A percentile compares a stretch with the other conserved stretches of the same genome.
Evolutionary conservation across 2,797 vertebrate genomes (phyloP).

Genomic region (Xerus rutilus): DNA sequence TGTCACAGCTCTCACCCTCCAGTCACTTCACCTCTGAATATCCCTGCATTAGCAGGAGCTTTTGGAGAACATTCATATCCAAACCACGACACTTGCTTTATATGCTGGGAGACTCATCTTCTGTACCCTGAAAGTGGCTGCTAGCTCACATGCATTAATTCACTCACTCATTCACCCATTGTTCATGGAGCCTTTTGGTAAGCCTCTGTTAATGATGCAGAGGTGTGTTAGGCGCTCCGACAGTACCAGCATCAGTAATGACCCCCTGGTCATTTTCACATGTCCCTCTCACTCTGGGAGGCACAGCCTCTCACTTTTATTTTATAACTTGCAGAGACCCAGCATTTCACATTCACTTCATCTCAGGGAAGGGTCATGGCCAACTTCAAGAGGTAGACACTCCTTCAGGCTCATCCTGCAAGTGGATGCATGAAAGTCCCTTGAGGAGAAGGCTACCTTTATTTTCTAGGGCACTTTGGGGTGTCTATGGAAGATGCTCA

Average conservation of each 20-base stretch:
- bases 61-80: no score
- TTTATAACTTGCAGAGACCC: background rate
- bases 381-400: background rate
- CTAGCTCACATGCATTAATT: background rate
- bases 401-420: background rate
- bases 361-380: background rate
- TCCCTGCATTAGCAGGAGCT: no score
- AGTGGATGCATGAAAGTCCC: background rate
- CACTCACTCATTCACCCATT: background rate
- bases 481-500: background rate
- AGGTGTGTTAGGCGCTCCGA: background rate
- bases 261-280: background rate
- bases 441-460: background rate
- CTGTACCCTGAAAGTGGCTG: background rate
- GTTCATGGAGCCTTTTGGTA: background rate
- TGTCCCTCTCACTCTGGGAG: background rate
- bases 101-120: background rate
- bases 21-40: no score
- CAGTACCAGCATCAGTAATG: no score
- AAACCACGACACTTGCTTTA: background rate
- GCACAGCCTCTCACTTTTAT: background rate
- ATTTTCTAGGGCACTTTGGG: background rate
- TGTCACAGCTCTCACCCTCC: no score
- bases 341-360: background rate
- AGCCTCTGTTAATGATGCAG: background rate